These are phyloP conservation scores for Zoanthus sansibaricus DNA, from an alignment of 92 coral and sea anemone genomes.

Conservation along the genomic window DNA sequence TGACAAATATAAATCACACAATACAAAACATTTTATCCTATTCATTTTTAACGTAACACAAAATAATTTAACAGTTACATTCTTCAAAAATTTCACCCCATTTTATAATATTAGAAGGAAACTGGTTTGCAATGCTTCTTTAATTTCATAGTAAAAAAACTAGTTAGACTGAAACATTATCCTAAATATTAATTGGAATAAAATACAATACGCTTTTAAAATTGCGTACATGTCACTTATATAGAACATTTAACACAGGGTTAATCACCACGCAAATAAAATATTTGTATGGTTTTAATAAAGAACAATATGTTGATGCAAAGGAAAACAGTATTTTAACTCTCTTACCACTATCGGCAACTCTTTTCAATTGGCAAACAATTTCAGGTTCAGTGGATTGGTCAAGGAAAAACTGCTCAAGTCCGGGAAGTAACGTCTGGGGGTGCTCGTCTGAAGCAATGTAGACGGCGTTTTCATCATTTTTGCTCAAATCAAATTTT, in stretches of 20 bases:
- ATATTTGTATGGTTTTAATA: too few relatives aligned
- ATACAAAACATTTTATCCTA: background rate
- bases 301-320: too few relatives aligned
- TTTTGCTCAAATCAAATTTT: constrained; percentile 51
- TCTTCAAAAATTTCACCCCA: too few relatives aligned
- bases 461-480: constrained; percentile 56
- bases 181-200: too few relatives aligned
- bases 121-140: too few relatives aligned
- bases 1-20: background rate
- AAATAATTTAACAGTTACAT: background rate
- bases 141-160: too few relatives aligned
- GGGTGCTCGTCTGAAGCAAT: constrained; percentile 69
- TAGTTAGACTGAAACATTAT: too few relatives aligned
- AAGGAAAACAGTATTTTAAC: background rate
- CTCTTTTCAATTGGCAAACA: constrained; percentile 37
- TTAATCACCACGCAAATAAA: too few relatives aligned
- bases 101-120: too few relatives aligned
- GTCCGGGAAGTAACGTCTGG: constrained; percentile 70
- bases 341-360: constrained; percentile 57
- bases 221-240: too few relatives aligned
- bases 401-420: constrained; percentile 61
- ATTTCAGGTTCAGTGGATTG: constrained; percentile 47
- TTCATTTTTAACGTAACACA: background rate
- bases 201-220: too few relatives aligned
- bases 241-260: too few relatives aligned